These are phyloP conservation scores for Sciurus vulgaris DNA, from an alignment of 2,797 vertebrate genomes.

Conservation along the genomic window DNA sequence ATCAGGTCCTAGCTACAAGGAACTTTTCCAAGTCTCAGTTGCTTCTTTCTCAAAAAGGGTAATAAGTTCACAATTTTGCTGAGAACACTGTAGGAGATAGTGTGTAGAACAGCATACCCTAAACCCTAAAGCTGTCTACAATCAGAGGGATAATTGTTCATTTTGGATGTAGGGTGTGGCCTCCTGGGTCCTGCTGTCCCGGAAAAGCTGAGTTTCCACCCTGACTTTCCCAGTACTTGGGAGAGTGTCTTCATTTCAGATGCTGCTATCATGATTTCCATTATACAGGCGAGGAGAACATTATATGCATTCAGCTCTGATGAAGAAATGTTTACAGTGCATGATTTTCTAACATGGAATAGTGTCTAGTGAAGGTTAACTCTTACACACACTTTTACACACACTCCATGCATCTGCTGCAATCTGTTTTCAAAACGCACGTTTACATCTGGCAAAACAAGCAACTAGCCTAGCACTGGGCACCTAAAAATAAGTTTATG, in stretches of 20 bases:
- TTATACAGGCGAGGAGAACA: neutral
- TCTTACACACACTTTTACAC: neutral
- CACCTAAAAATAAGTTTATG: neutral
- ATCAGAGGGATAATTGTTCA: neutral
- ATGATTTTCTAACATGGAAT: neutral
- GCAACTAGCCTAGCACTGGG: neutral
- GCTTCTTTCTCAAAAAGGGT: neutral
- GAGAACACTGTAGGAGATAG: neutral
- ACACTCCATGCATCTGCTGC: neutral
- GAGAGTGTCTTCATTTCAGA: neutral
- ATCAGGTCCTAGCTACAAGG: neutral
- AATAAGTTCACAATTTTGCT: neutral
- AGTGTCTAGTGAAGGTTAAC: neutral
- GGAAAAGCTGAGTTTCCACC: constrained; percentile 20
- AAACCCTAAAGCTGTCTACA: neutral
- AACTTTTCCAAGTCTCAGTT: neutral
- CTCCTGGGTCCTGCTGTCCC: neutral
- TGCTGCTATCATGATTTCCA: neutral
- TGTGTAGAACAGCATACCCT: constrained; percentile 5
- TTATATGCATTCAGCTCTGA: neutral
- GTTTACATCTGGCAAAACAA: neutral
- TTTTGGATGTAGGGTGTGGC: neutral
- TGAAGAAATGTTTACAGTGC: neutral
- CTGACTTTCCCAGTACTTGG: neutral
- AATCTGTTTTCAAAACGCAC: neutral